These are phyloP conservation scores for Drosophila ustulata DNA, from an alignment of 2,888 invertebrate species.

Conservation along the genomic window DNA sequence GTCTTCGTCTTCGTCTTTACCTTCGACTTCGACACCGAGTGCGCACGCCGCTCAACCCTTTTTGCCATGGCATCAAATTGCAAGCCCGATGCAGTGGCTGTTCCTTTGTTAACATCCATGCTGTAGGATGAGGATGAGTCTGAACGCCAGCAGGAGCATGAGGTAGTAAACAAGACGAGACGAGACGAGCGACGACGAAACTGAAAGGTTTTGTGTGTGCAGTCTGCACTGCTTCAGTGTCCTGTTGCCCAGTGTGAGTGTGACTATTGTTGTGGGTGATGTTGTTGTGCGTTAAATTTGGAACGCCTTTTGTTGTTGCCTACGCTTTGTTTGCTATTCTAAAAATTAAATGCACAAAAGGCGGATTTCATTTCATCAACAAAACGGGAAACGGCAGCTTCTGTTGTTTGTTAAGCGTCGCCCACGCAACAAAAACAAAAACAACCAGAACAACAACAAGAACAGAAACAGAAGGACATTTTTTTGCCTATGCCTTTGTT, in stretches of 20 bases:
- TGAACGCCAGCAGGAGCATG: not conserved
- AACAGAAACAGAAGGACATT: constrained; percentile 64
- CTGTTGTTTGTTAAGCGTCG: constrained; percentile 79
- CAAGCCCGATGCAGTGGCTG: constrained; percentile 76
- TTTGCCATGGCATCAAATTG: constrained; percentile 72
- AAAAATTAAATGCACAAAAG: constrained; percentile 82
- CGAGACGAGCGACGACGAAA: constrained; percentile 45
- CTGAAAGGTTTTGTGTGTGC: constrained; percentile 66
- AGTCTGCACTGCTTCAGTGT: constrained; percentile 60
- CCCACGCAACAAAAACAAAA: constrained; percentile 70
- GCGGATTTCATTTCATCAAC: constrained; percentile 81
- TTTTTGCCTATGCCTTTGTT: constrained; percentile 69
- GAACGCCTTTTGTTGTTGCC: constrained; percentile 78
- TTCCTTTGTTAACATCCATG: constrained; percentile 65
- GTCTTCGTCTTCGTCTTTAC: not conserved
- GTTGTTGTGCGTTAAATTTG: constrained; percentile 70
- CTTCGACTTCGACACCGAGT: not conserved
- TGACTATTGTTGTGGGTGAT: constrained; percentile 73
- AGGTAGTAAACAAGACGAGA: not conserved
- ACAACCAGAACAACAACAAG: constrained; percentile 19
- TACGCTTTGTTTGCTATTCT: constrained; percentile 76
- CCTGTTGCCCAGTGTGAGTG: constrained; percentile 68
- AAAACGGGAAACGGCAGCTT: constrained; percentile 80
- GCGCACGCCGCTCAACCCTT: constrained; percentile 53
- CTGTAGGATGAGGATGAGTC: constrained; percentile 1